A percentile compares a stretch with the other conserved stretches of the same genome.
These are phyloP conservation scores for Tethya wilhelma DNA, from an alignment of 37 sponge, comb jelly and placozoan species.

Conservation along the genomic window DNA sequence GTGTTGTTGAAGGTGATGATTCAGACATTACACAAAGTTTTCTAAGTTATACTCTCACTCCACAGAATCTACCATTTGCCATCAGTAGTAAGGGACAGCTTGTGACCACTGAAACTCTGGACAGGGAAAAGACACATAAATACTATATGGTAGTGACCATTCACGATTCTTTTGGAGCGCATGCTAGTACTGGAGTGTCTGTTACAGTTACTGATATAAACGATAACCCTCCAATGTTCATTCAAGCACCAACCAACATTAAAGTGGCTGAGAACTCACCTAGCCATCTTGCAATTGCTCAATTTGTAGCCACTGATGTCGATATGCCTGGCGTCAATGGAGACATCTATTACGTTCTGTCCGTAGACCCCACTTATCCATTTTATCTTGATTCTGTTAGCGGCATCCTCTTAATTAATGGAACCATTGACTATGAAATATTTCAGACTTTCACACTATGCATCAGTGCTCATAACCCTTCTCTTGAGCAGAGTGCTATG, in stretches of 20 bases:
- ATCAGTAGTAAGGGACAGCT: no score
- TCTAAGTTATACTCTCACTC: no score
- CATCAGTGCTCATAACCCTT: constrained; percentile 55
- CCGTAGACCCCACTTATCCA: not conserved
- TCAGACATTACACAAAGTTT: no score
- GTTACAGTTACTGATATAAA: constrained; percentile 55
- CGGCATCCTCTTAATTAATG: constrained; percentile 21
- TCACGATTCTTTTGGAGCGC: no score
- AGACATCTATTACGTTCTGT: constrained; percentile 43
- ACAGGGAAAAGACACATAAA: no score
- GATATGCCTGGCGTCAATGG: constrained; percentile 75
- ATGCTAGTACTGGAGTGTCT: no score
- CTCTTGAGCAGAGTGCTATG: not conserved
- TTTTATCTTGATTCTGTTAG: constrained; percentile 20
- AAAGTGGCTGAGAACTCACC: constrained; percentile 32
- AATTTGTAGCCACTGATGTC: constrained; percentile 49
- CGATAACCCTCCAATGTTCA: constrained; percentile 69
- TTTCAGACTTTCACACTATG: constrained; percentile 14
- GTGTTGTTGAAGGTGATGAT: no score
- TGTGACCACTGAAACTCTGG: no score
- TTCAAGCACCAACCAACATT: constrained; percentile 4
- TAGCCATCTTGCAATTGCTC: not conserved
- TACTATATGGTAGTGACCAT: no score
- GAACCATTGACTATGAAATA: constrained; percentile 44
- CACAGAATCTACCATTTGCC: no score